Base-by-base conservation (phyloP, 2,888 invertebrate species). In the Cephonodes hylas region DNA sequence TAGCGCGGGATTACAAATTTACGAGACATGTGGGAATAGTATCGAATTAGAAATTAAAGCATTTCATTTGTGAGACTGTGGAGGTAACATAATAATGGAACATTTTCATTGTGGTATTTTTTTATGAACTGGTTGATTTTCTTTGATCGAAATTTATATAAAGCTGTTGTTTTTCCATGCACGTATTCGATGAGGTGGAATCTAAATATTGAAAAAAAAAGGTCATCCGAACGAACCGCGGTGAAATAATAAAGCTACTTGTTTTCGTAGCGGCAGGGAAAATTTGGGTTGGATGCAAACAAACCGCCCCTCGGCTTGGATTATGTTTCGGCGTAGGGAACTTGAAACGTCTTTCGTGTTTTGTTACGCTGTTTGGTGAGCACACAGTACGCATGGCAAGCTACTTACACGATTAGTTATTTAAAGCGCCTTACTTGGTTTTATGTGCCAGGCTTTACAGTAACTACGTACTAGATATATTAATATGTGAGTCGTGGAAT, bases 191-290 rank as follows among this genome's bases (percentile, higher is more conserved):
- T 15, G 15, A 48, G n/a, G 22, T 20, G n/a, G 27, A 18, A 53
- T 53, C 31, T 18, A 53, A 53, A 53, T 31, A 53, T 53, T 53
- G 31, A 53, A 53, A 31, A 18, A 4, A 53, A 46, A 46, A 46
- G 22, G 31, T 31, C 53, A 27, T 65, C 65, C 64, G 77, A 78
- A 81, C 77, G 82, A 82, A 80, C 79, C 71, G 66, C 66, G 69
- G 73, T 72, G 80, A 81, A 85, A 86, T 83, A 83, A 86, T 86
- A 80, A 83, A 76, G 75, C 66, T 71, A 74, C 76, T 84, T 83
- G 83, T 83, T 83, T 84, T 80, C 76, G 72, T 72, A 67, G 68
- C 73, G 70, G 77, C 64, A 66, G 71, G 74, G 71, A 68, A 77
- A 80, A 79, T 82, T 80, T 71, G 67, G 67, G 74, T 70, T 72